Evolutionary conservation across 2,797 vertebrate genomes (phyloP), one percentile per base, ranked within the genome.

Genomic region (Columba guinea): DNA sequence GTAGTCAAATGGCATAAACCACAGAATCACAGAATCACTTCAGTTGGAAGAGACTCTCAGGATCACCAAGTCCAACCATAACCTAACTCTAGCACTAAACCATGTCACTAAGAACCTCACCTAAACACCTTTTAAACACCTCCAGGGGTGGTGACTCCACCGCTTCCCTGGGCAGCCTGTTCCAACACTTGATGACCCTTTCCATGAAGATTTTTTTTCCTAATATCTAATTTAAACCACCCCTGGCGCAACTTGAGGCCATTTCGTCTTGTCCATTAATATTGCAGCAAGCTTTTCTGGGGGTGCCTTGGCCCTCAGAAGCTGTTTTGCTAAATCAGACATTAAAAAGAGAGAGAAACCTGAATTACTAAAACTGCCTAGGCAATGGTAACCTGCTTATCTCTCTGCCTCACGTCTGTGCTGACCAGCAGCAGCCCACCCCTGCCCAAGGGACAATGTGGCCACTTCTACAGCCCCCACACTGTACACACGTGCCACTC

Each of bases 401-500:
- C 63, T 37, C 78, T 51, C 32, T 71, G 68, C 52, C 30, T 76
- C 46, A 28, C 0, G 1, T 11, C 68, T 52, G 14, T 56, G 84
- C 64, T 49, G 68, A 32, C 7, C 69, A 65, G 51, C 49, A 88
- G 95, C 58, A 46, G 35, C 55, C 21, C 13, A 7, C 2, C 8
- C 8, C 53, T 58, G 55, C 19, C 59, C 49, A 21, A 21, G 0
- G 23, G 41, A 7, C 35, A 55, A 20, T 56, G 24, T 0, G 5
- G 24, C 6, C 26, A 5, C 32, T 27, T 4, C 41, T 5, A 5
- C 63, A 63, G 59, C 41, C 48, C 30, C 35, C 2, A 0, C 34
- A 14, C 19, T 9, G 62, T 1, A n/a, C 2, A 10, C 48, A 23
- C 1, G 1, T 34, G 48, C 58, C 64, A 21, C 4, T 1, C 1